Base-by-base conservation (phyloP, 2,113 vertebrate genomes). In the Fulmarus glacialis region DNA sequence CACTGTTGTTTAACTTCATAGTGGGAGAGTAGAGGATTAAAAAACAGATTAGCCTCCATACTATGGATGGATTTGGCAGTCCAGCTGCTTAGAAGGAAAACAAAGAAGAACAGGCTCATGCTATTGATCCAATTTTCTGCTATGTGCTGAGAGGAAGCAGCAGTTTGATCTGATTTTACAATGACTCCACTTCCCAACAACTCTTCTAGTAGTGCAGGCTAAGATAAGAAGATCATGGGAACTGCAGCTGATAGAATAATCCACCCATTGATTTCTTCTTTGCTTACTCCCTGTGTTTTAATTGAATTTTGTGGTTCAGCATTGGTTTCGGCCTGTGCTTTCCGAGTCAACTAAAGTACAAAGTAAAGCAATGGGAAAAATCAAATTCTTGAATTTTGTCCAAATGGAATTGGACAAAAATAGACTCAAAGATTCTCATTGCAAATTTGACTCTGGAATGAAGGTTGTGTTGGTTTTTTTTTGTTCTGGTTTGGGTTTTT, bases 381-480 rank as follows among this genome's bases (percentile, higher is more conserved):
- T 98, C 97, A 98, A 98, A 98, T 98, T 98, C 98, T 98, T 98
- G 98, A 98, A 96, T 98, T 98, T 97, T 98, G 98, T 98, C 98
- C 98, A 98, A 97, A 98, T 98, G 95, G 97, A 97, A 97, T 96
- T 98, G 94, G 97, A 98, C 95, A 67, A 98, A 98, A 98, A 98
- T 98, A 98, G 98, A 97, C 92, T 93, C 97, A 92, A 95, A 98
- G 98, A 98, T 98, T 98, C 98, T 98, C 98, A 98, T 87, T 98
- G 98, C 98, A 98, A 98, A 97, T 96, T 98, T 95, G 97, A 98
- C 96, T 98, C 97, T 97, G 98, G 98, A 98, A 98, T 98, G 98
- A 98, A 97, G 94, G 91, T 97, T 97, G 97, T 94, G 84, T 87
- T 79, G 90, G 42, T 1, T 1, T 27, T 85, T 19, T 56, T 80